Percentiles rank a stretch among this genome's conserved stretches.
Evolutionary conservation across 2,888 invertebrate species (phyloP).

Genomic region (Scaptomyza flava): DNA sequence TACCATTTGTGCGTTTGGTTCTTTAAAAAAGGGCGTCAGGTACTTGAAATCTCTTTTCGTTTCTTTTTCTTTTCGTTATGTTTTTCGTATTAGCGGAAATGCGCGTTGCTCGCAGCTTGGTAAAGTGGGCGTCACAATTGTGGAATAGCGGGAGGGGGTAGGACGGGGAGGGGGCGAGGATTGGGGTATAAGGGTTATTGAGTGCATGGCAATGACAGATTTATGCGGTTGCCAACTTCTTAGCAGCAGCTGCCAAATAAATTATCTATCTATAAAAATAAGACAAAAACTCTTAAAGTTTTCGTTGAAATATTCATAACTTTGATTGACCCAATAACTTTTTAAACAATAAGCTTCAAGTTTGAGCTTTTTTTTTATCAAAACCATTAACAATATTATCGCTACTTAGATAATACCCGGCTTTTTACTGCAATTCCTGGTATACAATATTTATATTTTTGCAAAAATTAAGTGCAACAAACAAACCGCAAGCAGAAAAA

Average conservation of each 20-base stretch:
- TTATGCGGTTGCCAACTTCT: conserved; percentile 47
- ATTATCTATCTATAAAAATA: too few species aligned
- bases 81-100: conserved; percentile 58
- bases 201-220: conserved; percentile 62
- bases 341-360: neutral
- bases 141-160: conserved; percentile 2
- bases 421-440: conserved; percentile 17
- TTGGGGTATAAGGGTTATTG: conserved; percentile 20
- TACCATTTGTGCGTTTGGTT: conserved; percentile 14
- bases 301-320: neutral
- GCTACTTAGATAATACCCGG: conserved; percentile 29
- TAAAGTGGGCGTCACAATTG: conserved; percentile 55
- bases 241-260: neutral
- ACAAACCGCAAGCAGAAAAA: conserved; percentile 29
- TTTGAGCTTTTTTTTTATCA: neutral
- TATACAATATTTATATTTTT: neutral
- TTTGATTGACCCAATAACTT: neutral
- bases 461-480: neutral
- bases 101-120: conserved; percentile 59
- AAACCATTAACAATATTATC: conserved; percentile 17
- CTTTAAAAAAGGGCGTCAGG: conserved; percentile 60
- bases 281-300: neutral
- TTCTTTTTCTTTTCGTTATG: conserved; percentile 2
- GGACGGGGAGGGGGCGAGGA: conserved; percentile 3
- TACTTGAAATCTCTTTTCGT: conserved; percentile 41